These are phyloP conservation scores for Aphelinus atriplicis DNA, from an alignment of 1,140 invertebrate genomes.

Conservation along the genomic window DNA sequence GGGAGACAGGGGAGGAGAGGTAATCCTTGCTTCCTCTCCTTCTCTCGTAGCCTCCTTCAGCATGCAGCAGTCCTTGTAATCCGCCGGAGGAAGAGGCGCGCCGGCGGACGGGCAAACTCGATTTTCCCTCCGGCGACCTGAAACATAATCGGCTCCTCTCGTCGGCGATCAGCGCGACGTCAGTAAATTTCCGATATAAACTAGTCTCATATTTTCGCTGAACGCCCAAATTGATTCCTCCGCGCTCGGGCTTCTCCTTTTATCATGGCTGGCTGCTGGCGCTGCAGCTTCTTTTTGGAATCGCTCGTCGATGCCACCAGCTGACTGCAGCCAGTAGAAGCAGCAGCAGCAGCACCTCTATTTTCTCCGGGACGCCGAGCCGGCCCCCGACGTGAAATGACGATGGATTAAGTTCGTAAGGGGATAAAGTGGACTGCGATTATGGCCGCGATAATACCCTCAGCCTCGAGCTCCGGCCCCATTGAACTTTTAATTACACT, in stretches of 20 bases:
- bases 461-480: not conserved
- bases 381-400: not conserved
- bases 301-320: not conserved
- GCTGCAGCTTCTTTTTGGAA: not conserved
- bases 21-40: not conserved
- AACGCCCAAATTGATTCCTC: slow-evolving; percentile 23
- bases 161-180: too few relatives aligned
- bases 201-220: slow-evolving; percentile 1
- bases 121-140: slow-evolving; percentile 21
- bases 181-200: slow-evolving; percentile 6
- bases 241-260: not conserved
- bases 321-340: not conserved
- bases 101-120: slow-evolving; percentile 1
- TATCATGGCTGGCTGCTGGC: not conserved
- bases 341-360: too few relatives aligned
- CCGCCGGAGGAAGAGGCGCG: not conserved
- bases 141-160: slow-evolving; percentile 13
- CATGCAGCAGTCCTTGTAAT: slow-evolving; percentile 13
- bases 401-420: slow-evolving; percentile 15
- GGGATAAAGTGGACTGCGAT: slow-evolving; percentile 16
- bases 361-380: not conserved
- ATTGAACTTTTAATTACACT: slow-evolving; percentile 23
- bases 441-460: slow-evolving; percentile 10
- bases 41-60: not conserved
- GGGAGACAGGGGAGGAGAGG: too few relatives aligned